Evolutionary conservation across 2,888 invertebrate genomes (phyloP), one percentile per base, ranked within the genome.

Genomic region (Heliconius aoede): DNA sequence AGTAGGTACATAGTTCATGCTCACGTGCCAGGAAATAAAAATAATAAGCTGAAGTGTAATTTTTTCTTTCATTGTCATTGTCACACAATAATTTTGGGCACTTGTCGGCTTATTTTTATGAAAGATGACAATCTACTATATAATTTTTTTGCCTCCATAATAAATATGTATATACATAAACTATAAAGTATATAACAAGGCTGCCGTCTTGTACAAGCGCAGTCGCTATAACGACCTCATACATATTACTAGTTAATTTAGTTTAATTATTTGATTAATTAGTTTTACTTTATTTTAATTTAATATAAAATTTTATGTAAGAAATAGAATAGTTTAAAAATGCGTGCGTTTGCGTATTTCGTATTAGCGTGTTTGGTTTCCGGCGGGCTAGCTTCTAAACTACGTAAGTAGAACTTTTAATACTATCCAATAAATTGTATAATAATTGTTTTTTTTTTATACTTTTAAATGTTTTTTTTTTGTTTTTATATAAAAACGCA

Each of bases 361-460:
- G 69, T 88, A 55, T 80, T 82, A 26, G 82, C 85, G 65, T 84
- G 84, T 81, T 85, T 82, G 76, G 78, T 84, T 40, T 84, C 83
- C 24, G 81, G 83, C 58, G 84, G 83, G 0, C 79, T 74, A 32
- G 90, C 88, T 40, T 89, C 86, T n/a, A 82, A 80, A 7, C 78
- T 92, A 73, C 92, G 92, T 93, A 79, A 92, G 92, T 92, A 18
- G 46, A 11, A 18, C 32, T 65, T 65, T n/a, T 9, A 64, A 32
- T 65, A 36, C 0, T 24, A 24, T 24, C 3, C n/a, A n/a, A n/a
- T n/a, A n/a, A 58, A 60, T 60, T 24, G 26, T 1, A 60, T 60
- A 13, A 11, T n/a, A 55, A 55, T 21, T 9, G 58, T 58, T 24
- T 24, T 58, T 4, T 58, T 58, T 60, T 51, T 51, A 51, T 21